These are phyloP conservation scores for Tragelaphus oryx DNA, from an alignment of 2,797 vertebrate species.

Conservation along the genomic window DNA sequence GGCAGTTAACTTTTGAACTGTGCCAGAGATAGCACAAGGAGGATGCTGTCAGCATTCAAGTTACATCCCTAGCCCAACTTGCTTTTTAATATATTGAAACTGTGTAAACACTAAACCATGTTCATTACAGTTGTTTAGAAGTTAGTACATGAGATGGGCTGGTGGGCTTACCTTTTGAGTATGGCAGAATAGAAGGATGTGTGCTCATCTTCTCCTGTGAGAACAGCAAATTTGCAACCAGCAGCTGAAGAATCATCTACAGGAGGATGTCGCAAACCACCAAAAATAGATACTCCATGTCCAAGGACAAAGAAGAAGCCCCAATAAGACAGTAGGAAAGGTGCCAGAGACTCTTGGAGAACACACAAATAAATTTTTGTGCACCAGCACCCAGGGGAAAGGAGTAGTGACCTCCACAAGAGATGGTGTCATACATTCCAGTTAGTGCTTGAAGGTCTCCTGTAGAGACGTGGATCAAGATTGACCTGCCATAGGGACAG, in stretches of 20 bases:
- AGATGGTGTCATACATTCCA: neutral
- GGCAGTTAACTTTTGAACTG: conserved; percentile 68
- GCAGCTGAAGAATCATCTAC: neutral
- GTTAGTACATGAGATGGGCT: neutral
- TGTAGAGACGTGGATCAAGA: neutral
- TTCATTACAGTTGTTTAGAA: conserved; percentile 60
- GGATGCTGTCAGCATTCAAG: conserved; percentile 69
- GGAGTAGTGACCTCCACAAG: neutral
- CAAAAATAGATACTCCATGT: neutral
- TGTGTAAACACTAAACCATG: conserved; percentile 65
- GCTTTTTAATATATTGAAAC: conserved; percentile 65
- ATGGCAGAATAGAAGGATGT: neutral
- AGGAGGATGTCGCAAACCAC: neutral
- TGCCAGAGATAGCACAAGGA: conserved; percentile 74
- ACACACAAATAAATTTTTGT: neutral
- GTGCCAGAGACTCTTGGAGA: neutral
- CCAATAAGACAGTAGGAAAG: neutral
- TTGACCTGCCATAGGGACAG: neutral
- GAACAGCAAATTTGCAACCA: neutral
- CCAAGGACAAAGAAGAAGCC: neutral
- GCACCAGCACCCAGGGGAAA: neutral
- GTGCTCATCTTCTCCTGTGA: rapidly evolving
- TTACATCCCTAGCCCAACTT: conserved; percentile 61
- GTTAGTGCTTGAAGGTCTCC: neutral
- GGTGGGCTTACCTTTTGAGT: neutral